phyloP scores from a whole-genome alignment of 2,888 invertebrate species.

The Galerucella nymphaeae region DNA sequence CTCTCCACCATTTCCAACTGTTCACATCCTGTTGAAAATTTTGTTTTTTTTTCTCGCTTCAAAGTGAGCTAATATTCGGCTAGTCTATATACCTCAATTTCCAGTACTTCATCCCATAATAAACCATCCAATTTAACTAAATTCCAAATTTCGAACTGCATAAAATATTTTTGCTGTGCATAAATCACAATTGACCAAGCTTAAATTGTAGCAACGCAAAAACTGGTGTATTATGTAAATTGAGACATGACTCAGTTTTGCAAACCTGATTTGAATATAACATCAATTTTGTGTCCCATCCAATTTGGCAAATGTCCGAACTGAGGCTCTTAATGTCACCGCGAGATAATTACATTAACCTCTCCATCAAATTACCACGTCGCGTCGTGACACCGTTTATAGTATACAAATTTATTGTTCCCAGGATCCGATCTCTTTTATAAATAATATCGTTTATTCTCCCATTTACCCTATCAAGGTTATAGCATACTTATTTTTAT shows the following conservation, averaged over 20 bases:
- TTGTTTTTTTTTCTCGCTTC: too few species aligned
- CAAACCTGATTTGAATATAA: conserved; percentile 34
- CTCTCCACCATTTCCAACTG: too few species aligned
- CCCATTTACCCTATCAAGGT: background rate
- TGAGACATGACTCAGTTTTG: conserved; percentile 16
- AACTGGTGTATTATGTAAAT: conserved; percentile 24
- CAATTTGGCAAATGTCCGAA: conserved; percentile 30
- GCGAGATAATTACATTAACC: conserved; percentile 34
- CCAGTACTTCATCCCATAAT: too few species aligned
- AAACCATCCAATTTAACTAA: too few species aligned
- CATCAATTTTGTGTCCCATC: conserved; percentile 30
- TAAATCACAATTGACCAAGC: background rate
- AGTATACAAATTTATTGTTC: conserved; percentile 17
- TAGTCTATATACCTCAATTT: too few species aligned
- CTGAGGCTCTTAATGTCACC: conserved; percentile 31
- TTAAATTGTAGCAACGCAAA: background rate
- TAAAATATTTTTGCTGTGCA: background rate
- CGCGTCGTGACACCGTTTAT: conserved; percentile 20
- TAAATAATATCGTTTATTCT: background rate
- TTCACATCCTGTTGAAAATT: too few species aligned
- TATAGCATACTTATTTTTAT: background rate
- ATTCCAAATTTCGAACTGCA: background rate
- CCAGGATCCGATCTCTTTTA: too few species aligned
- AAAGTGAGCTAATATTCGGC: too few species aligned
- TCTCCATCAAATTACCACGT: conserved; percentile 36